These are phyloP conservation scores for Trichonephila clavipes DNA, from an alignment of 1,140 invertebrate genomes.

Conservation along the genomic window DNA sequence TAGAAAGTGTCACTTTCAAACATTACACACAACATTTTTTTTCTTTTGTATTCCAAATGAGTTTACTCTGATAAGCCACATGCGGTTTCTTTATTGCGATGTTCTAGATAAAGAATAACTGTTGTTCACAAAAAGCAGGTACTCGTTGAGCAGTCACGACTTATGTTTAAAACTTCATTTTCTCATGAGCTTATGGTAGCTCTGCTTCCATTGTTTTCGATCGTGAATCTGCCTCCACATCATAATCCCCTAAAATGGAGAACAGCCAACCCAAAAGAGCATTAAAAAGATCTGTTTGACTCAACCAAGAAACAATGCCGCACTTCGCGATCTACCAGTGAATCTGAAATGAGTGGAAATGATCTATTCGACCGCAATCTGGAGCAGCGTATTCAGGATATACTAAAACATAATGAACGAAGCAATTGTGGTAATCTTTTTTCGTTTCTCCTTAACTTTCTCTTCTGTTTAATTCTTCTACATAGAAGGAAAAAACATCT, in stretches of 20 bases:
- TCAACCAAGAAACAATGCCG: neutral
- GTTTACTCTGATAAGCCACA: neutral
- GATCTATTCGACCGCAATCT: slow-evolving; percentile 29
- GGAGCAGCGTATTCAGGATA: neutral
- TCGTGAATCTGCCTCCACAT: slow-evolving; percentile 29
- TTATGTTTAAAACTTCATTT: slow-evolving; percentile 13
- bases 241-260: slow-evolving; percentile 13
- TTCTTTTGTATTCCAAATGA: neutral
- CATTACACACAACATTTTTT: no score
- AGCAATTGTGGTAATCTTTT: slow-evolving; percentile 1
- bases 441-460: slow-evolving; percentile 5
- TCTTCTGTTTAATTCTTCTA: neutral
- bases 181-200: neutral
- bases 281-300: slow-evolving; percentile 20
- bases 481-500: neutral
- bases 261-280: neutral
- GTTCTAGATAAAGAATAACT: neutral
- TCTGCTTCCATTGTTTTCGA: slow-evolving; percentile 33
- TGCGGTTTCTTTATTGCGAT: neutral
- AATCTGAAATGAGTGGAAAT: slow-evolving; percentile 10
- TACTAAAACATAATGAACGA: neutral
- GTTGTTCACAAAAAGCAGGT: slow-evolving; percentile 16
- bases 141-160: slow-evolving; percentile 3
- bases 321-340: slow-evolving; percentile 2
- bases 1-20: no score